Base-by-base conservation (phyloP, 2,113 vertebrate genomes). In the Eudyptes chrysolophus region DNA sequence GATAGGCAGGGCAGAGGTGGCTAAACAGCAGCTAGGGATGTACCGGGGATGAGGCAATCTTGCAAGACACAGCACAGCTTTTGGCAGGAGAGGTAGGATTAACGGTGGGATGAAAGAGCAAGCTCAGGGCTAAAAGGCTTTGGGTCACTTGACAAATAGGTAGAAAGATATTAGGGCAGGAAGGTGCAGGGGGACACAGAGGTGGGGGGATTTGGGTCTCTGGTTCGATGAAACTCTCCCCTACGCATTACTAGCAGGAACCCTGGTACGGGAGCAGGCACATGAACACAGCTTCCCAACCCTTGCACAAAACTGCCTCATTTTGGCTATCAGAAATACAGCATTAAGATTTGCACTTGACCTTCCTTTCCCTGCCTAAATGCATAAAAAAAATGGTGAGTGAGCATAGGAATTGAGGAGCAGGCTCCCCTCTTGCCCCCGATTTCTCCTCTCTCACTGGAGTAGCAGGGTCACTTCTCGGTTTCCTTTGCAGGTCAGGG, bases 401-500 rank as follows among this genome's bases (percentile, higher is more conserved):
- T 3, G 48, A 82, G 38, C 12, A 25, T 0, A 27, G n/a, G 40
- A 46, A 7, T 1, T 2, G 69, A 40, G 60, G 21, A 70, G 42
- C 51, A 8, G 42, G 29, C 25, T 89, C 20, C n/a, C 13, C 27
- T 72, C 54, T 52, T 57, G 40, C 4, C n/a, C 57, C 29, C 0
- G 6, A 4, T 24, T 38, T 57, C 30, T 79, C 21, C 19, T 16
- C 30, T 70, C 55, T 64, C 86, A 6, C 49, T 5, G 13, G 15
- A 66, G 21, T 2, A 52, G 19, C 68, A 24, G 24, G 4, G 3
- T 6, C 1, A 1, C 19, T 44, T 38, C 80, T 84, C 2, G 0
- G 32, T 48, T 83, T 76, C 60, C 14, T 70, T 40, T 19, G 19
- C 18, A 4, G 2, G 7, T 26, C 46, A 7, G 20, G 11, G 20